Base-by-base conservation (phyloP, 2,113 vertebrate genomes). In the Eulacestoma nigropectus region DNA sequence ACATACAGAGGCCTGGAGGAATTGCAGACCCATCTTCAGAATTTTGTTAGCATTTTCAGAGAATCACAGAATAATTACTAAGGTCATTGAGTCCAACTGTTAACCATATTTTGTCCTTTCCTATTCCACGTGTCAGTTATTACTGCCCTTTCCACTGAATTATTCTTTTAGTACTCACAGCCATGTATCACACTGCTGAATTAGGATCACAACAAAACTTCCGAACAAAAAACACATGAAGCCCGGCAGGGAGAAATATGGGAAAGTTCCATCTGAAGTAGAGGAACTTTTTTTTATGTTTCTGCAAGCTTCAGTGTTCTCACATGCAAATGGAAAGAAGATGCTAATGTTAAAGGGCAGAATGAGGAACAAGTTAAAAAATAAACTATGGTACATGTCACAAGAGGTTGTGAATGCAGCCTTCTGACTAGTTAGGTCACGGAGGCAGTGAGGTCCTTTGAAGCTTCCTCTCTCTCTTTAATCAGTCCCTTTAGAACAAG, bases 401-500 rank as follows among this genome's bases (percentile, higher is more conserved):
- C 49, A 82, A 69, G 82, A 70, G 27, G 30, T 59, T 94, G 62
- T 83, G 84, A 80, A 63, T 35, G 20, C 70, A 80, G 87, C 9
- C 35, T 87, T 80, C 72, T 89, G 81, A 82, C 50, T 67, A 25
- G 33, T 68, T 87, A 68, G 57, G 74, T 97, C 82, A 91, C 46
- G 95, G 78, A 87, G 49, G 42, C 87, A 94, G 52, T 5, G 10
- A 90, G 79, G 41, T n/a, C 87, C 90, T 95, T 93, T 95, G 95
- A 94, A 94, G 67, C 69, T 91, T 82, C 73, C 37, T 82, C 69
- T 95, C 30, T 21, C 13, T 73, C 90, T 91, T 89, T 96, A 90
- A 94, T 95, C 89, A 82, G 80, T 85, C 67, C 50, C 87, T 44
- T 65, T 59, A 96, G 74, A 91, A 80, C 46, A 91, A 96, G 78